A percentile compares a stretch with the other conserved stretches of the same genome.
Conservation (phyloP, 2,797 vertebrate genomes). For the Pangasius mekongensis region DNA sequence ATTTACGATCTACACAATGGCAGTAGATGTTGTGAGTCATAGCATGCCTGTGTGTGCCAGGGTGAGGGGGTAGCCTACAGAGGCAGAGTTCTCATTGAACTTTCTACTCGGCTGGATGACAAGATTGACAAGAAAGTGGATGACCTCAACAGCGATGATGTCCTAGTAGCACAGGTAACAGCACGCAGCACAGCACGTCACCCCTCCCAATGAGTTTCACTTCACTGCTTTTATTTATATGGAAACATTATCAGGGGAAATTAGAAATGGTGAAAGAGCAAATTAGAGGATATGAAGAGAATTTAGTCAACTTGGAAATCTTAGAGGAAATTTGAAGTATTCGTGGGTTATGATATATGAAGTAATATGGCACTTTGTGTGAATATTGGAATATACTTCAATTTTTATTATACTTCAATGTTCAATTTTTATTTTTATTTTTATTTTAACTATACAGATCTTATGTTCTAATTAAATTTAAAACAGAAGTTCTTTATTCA, state of each 20-base stretch:
- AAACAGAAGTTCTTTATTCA: neutral
- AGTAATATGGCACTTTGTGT: neutral
- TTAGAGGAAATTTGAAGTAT: neutral
- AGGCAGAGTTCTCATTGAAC: slow-evolving; percentile 89
- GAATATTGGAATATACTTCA: neutral
- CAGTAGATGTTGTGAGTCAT: slow-evolving; percentile 26
- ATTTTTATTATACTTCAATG: neutral
- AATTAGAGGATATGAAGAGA: neutral
- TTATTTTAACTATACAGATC: neutral
- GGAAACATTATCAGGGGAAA: neutral
- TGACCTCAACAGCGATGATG: slow-evolving; percentile 84
- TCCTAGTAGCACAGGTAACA: slow-evolving; percentile 90
- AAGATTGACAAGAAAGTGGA: slow-evolving; percentile 84
- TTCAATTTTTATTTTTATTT: neutral
- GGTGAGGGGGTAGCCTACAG: slow-evolving; percentile 95
- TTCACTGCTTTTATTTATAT: neutral
- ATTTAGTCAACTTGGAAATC: neutral
- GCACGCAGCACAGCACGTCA: neutral
- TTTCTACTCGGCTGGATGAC: slow-evolving; percentile 85
- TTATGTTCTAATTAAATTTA: neutral
- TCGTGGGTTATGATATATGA: neutral
- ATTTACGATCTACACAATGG: neutral
- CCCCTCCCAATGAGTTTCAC: neutral
- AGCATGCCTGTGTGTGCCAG: slow-evolving; percentile 69
- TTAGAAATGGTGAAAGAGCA: neutral